Percentiles rank a stretch among this genome's conserved stretches.
Evolutionary conservation across 2,888 invertebrate species (phyloP).

Genomic region (Agrochola litura): DNA sequence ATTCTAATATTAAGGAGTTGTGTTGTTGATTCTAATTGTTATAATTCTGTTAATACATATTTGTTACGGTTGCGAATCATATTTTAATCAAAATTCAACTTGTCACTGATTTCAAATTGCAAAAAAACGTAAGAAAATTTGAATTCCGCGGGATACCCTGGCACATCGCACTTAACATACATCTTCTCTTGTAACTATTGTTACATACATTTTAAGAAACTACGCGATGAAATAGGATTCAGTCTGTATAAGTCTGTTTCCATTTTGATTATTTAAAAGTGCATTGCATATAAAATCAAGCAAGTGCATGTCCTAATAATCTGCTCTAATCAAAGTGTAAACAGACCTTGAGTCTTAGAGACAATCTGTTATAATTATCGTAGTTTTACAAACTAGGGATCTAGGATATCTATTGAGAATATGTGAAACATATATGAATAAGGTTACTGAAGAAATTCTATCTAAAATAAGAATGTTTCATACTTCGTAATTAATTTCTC

Average conservation of each 20-base stretch:
- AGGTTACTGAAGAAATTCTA: slow-evolving; percentile 2
- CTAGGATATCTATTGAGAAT: slow-evolving; percentile 23
- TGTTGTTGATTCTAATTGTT: not conserved
- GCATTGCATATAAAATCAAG: slow-evolving; percentile 20
- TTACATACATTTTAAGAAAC: slow-evolving; percentile 28
- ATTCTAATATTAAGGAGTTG: not conserved
- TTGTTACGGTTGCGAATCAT: too few relatives aligned
- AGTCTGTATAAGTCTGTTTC: slow-evolving; percentile 41
- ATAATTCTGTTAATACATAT: not conserved
- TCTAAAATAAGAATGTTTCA: not conserved
- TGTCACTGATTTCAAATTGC: too few relatives aligned
- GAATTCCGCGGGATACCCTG: too few relatives aligned
- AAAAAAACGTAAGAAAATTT: too few relatives aligned
- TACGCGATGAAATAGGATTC: slow-evolving; percentile 25
- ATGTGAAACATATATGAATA: slow-evolving; percentile 3
- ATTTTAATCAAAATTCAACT: too few relatives aligned
- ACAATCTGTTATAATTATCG: not conserved
- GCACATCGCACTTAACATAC: slow-evolving; percentile 20
- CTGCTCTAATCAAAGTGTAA: slow-evolving; percentile 5
- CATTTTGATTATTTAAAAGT: slow-evolving; percentile 11
- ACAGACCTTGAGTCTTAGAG: slow-evolving; percentile 10
- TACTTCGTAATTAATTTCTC: slow-evolving; percentile 18
- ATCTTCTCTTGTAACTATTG: slow-evolving; percentile 53
- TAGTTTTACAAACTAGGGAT: slow-evolving; percentile 16
- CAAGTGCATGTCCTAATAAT: slow-evolving; percentile 16